phyloP scores from a whole-genome alignment of 2,888 invertebrate species.

The Halictus quadricinctus region DNA sequence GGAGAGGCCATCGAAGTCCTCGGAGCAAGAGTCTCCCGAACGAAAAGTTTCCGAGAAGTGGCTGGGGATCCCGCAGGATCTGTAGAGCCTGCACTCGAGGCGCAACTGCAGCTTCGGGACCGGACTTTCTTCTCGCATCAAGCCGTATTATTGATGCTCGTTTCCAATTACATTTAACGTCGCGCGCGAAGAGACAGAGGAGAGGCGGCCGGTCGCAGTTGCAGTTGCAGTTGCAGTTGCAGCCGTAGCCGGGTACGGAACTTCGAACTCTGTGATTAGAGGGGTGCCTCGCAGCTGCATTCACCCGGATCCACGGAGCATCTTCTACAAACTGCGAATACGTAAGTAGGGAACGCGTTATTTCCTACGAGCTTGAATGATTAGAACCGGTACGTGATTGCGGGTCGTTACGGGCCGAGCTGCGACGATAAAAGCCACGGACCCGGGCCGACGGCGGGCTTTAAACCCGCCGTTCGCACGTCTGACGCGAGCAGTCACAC shows the following conservation, averaged over 20 bases:
- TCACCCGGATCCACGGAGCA: conserved; percentile 27
- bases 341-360: conserved; percentile 43
- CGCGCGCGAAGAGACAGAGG: background rate
- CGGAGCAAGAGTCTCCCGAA: background rate
- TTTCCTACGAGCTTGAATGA: conserved; percentile 39
- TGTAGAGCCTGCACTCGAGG: background rate
- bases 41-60: background rate
- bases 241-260: background rate
- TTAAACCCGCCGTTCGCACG: background rate
- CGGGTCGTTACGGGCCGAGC: conserved; percentile 27
- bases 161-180: conserved; percentile 42
- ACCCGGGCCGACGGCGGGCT: background rate
- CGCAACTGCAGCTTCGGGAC: background rate
- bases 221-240: background rate
- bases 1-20: background rate
- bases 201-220: background rate
- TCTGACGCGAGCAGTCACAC: background rate
- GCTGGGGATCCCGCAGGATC: background rate
- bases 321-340: conserved; percentile 46
- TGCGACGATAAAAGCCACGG: background rate
- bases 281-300: conserved; percentile 19
- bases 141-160: conserved; percentile 33
- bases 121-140: conserved; percentile 31
- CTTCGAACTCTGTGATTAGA: conserved; percentile 41
- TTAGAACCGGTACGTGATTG: conserved; percentile 54